Conservation (phyloP, 2,113 vertebrate species). For the Phaethornis superciliosus region DNA sequence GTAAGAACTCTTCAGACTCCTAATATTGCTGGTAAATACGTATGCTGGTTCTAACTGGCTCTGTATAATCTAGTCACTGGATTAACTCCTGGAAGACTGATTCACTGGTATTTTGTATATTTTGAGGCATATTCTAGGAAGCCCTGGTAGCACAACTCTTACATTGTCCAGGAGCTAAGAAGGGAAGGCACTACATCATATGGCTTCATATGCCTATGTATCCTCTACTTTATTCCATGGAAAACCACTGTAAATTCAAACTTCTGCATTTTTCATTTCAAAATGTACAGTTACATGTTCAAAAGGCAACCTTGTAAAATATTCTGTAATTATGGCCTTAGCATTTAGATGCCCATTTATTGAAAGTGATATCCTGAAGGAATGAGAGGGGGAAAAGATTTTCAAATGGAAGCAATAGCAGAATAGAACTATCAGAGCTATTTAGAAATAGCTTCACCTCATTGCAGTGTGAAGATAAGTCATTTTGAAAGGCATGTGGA, state of each 20-base stretch:
- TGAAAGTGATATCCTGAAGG: not conserved
- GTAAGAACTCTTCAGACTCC: not conserved
- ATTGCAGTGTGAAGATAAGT: not conserved
- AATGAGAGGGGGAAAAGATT: fast-evolving
- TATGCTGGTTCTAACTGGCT: not conserved
- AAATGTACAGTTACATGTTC: not conserved
- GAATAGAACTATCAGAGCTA: not conserved
- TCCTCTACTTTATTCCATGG: not conserved
- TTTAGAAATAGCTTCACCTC: not conserved
- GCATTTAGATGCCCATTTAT: not conserved
- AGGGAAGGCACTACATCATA: not conserved
- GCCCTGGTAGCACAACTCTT: not conserved
- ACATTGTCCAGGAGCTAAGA: not conserved
- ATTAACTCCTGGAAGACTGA: not conserved
- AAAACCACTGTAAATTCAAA: not conserved
- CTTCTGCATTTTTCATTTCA: not conserved
- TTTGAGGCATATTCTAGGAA: not conserved
- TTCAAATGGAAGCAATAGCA: not conserved
- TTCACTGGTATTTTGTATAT: not conserved
- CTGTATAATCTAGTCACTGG: not conserved
- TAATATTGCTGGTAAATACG: not conserved
- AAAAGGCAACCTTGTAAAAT: not conserved
- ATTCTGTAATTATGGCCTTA: not conserved
- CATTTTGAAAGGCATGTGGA: not conserved
- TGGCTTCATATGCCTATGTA: not conserved